A percentile compares a stretch with the other conserved stretches of the same genome.
Evolutionary conservation across 2,888 invertebrate species (phyloP).

Genomic region (Panzeria rudis): DNA sequence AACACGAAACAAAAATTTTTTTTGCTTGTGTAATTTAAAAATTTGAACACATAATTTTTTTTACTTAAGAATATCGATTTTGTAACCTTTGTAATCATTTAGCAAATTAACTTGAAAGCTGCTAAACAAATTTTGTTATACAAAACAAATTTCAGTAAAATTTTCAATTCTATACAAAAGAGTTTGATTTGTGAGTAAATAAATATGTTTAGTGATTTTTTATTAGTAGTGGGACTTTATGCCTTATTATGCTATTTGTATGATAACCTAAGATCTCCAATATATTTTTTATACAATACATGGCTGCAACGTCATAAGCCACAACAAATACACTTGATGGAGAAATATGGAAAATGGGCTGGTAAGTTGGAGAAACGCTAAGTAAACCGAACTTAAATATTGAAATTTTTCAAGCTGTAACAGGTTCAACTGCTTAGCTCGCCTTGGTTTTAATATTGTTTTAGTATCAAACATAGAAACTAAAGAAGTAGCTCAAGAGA

Average conservation of each 20-base stretch:
- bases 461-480: slow-evolving; percentile 90
- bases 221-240: slow-evolving; percentile 85
- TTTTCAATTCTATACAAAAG: neutral
- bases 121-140: too few species aligned
- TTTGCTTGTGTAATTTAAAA: too few species aligned
- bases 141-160: slow-evolving; percentile 21
- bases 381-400: neutral
- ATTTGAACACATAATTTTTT: too few species aligned
- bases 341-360: slow-evolving; percentile 92
- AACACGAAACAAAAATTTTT: too few species aligned
- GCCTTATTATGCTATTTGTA: slow-evolving; percentile 84
- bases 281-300: slow-evolving; percentile 83
- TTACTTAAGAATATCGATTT: too few species aligned
- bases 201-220: slow-evolving; percentile 68
- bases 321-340: slow-evolving; percentile 85
- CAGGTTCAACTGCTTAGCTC: slow-evolving; percentile 94
- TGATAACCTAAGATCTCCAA: slow-evolving; percentile 86
- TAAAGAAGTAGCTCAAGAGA: slow-evolving; percentile 88
- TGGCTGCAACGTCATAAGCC: slow-evolving; percentile 84
- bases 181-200: neutral
- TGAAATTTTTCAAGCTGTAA: slow-evolving; percentile 86
- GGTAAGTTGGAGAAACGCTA: slow-evolving; percentile 85
- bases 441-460: slow-evolving; percentile 89
- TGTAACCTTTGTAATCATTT: too few species aligned
- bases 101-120: too few species aligned